phyloP scores from a whole-genome alignment of 2,113 vertebrate species.

The Phasianus colchicus region DNA sequence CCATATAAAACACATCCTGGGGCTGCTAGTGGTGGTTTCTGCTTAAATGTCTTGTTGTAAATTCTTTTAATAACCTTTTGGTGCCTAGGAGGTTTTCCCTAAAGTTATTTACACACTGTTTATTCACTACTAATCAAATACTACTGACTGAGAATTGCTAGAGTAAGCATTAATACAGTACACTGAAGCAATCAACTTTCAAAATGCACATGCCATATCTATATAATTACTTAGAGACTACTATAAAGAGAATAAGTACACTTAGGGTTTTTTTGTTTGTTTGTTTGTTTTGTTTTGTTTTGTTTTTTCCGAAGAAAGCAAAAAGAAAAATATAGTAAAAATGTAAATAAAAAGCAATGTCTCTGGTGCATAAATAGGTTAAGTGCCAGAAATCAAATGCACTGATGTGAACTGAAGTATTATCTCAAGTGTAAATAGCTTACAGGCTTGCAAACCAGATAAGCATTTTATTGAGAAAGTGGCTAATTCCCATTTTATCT shows the following conservation, averaged over 20 bases:
- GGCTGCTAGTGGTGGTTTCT: neutral
- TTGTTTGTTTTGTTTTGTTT: neutral
- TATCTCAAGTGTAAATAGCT: neutral
- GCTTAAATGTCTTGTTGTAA: neutral
- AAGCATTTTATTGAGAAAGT: neutral
- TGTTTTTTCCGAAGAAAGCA: neutral
- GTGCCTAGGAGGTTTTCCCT: neutral
- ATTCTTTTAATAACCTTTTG: neutral
- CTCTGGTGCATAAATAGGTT: neutral
- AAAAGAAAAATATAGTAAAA: neutral
- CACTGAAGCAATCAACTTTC: neutral
- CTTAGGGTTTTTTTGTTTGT: accelerated
- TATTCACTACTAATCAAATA: neutral
- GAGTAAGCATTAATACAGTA: neutral
- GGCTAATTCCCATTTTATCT: neutral
- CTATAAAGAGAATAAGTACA: neutral
- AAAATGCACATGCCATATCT: neutral
- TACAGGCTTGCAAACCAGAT: neutral
- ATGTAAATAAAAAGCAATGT: neutral
- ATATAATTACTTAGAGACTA: neutral
- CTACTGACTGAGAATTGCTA: neutral
- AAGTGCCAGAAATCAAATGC: neutral
- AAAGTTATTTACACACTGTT: neutral
- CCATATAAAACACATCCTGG: neutral
- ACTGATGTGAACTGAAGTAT: neutral